Evolutionary conservation across 2,888 invertebrate genomes (phyloP).

Genomic region (Ophioninae sp.): DNA sequence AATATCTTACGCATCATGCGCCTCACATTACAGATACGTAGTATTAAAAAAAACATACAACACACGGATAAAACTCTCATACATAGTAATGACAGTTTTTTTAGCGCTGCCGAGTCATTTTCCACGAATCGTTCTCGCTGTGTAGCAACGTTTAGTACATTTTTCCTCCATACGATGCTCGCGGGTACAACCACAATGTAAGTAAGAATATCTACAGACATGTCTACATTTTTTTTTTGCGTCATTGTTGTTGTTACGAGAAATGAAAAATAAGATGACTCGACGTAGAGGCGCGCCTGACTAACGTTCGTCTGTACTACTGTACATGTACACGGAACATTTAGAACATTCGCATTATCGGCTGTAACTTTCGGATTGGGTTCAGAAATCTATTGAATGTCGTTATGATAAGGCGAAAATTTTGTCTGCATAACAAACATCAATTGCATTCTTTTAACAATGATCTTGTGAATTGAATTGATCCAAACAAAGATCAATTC

Average conservation of each 20-base stretch:
- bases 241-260: constrained; percentile 12
- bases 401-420: background rate
- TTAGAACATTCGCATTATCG: background rate
- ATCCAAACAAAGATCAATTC: too few relatives aligned
- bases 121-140: constrained; percentile 6
- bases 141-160: background rate
- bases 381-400: background rate
- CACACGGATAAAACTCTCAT: too few relatives aligned
- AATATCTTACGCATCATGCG: too few relatives aligned
- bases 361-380: background rate
- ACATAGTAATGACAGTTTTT: background rate
- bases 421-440: too few relatives aligned
- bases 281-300: background rate
- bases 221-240: background rate
- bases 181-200: background rate
- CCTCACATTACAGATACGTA: too few relatives aligned
- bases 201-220: background rate
- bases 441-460: background rate
- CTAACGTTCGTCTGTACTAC: constrained; percentile 24
- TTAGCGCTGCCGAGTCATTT: constrained; percentile 1
- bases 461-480: too few relatives aligned
- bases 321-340: background rate
- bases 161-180: background rate
- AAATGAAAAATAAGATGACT: background rate
- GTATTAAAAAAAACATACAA: too few relatives aligned